Percentiles rank a stretch among this genome's conserved stretches.
These are phyloP conservation scores for Eupithecia subfuscata DNA, from an alignment of 2,888 invertebrate genomes.

Conservation along the genomic window DNA sequence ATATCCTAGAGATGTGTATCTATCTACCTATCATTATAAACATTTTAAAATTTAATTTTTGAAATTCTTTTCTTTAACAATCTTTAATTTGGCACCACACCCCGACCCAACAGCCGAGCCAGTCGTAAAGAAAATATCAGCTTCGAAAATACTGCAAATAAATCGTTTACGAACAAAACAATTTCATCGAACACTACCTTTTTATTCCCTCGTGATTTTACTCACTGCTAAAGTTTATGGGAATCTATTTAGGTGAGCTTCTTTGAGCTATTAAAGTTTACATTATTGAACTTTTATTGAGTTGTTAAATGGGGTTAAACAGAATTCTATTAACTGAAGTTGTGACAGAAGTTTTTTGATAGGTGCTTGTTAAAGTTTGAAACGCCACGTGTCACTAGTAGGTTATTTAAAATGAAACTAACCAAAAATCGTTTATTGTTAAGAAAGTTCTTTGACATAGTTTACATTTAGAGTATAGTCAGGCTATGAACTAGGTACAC, in stretches of 20 bases:
- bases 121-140: background rate
- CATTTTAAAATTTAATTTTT: too few species aligned
- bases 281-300: slow-evolving; percentile 15
- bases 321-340: background rate
- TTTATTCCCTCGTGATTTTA: background rate
- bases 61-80: too few species aligned
- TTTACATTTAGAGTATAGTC: background rate
- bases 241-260: slow-evolving; percentile 15
- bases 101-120: too few species aligned
- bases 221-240: slow-evolving; percentile 1
- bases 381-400: background rate
- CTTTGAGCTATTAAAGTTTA: slow-evolving; percentile 20
- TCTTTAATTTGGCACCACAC: too few species aligned
- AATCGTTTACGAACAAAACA: background rate
- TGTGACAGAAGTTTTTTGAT: background rate
- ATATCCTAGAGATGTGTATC: too few species aligned
- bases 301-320: slow-evolving; percentile 4
- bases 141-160: background rate
- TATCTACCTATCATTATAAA: too few species aligned
- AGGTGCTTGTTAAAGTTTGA: background rate
- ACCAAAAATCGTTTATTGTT: background rate
- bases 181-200: background rate
- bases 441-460: background rate
- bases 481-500: background rate
- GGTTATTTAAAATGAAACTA: background rate